These are phyloP conservation scores for Parnassius mnemosyne DNA, from an alignment of 2,888 invertebrate genomes.

Conservation along the genomic window DNA sequence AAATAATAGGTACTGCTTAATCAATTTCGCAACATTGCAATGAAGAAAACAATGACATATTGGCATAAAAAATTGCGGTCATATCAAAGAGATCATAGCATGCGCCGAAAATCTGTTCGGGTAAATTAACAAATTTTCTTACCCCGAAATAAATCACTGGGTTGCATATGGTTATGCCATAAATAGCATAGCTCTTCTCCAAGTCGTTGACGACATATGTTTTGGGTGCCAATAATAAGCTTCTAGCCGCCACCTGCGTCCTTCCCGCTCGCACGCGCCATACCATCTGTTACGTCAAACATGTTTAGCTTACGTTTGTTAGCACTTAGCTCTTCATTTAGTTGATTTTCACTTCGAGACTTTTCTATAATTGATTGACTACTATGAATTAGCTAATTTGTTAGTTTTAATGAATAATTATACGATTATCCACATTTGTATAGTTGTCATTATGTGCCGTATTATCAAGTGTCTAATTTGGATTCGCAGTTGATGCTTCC, in stretches of 20 bases:
- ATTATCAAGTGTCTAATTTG: too few species aligned
- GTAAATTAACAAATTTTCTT: too few species aligned
- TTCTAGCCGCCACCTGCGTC: conserved; percentile 65
- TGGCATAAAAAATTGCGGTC: too few species aligned
- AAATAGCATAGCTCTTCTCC: conserved; percentile 22
- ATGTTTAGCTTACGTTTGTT: conserved; percentile 34
- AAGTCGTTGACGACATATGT: conserved; percentile 50
- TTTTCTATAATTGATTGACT: background rate
- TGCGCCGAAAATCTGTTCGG: too few species aligned
- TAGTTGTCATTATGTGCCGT: too few species aligned
- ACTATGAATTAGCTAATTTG: too few species aligned
- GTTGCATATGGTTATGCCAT: conserved; percentile 14
- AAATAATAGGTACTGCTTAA: too few species aligned
- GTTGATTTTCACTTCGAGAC: conserved; percentile 12
- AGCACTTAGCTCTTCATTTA: conserved; percentile 32
- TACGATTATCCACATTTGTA: too few species aligned
- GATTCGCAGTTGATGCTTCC: background rate
- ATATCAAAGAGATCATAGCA: too few species aligned
- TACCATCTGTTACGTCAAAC: conserved; percentile 49
- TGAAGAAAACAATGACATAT: too few species aligned
- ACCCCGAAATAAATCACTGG: conserved; percentile 1
- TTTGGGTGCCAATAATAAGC: conserved; percentile 50
- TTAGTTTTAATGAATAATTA: too few species aligned
- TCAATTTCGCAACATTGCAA: too few species aligned
- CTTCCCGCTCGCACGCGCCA: conserved; percentile 72